A percentile compares a stretch with the other conserved stretches of the same genome.
Conservation (phyloP, 2,888 invertebrate species). For the Pristionchus maxplancki region DNA sequence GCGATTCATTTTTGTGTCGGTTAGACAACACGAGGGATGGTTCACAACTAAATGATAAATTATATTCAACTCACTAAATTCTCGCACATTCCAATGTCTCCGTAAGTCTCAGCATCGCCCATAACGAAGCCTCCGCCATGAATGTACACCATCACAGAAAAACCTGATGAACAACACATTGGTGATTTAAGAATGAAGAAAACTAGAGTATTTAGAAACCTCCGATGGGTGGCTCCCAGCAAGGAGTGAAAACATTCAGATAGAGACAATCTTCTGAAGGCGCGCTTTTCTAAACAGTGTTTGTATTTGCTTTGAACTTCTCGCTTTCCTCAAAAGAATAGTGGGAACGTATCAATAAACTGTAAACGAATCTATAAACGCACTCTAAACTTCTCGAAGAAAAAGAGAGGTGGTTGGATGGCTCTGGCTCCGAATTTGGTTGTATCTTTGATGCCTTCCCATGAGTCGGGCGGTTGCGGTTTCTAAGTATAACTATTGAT, state of each 20-base stretch:
- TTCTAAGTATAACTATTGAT: slow-evolving; percentile 47
- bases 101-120: slow-evolving; percentile 62
- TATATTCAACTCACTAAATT: slow-evolving; percentile 54
- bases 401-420: slow-evolving; percentile 56
- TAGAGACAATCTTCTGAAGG: slow-evolving; percentile 47
- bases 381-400: slow-evolving; percentile 21
- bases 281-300: background rate
- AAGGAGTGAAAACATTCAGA: slow-evolving; percentile 43
- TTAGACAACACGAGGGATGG: background rate
- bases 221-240: slow-evolving; percentile 24
- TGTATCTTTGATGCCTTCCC: slow-evolving; percentile 59
- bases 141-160: slow-evolving; percentile 58
- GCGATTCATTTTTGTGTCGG: background rate
- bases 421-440: slow-evolving; percentile 59
- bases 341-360: too few relatives aligned
- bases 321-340: background rate
- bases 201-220: too few relatives aligned
- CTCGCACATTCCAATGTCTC: slow-evolving; percentile 62
- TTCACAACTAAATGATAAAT: background rate
- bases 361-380: too few relatives aligned
- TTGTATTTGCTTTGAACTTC: background rate
- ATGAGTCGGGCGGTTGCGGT: slow-evolving; percentile 60
- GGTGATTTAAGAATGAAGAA: too few relatives aligned
- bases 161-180: too few relatives aligned
- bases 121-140: slow-evolving; percentile 65